phyloP scores from a whole-genome alignment of 2,797 vertebrate species.

The Melanotaenia boesemani region DNA sequence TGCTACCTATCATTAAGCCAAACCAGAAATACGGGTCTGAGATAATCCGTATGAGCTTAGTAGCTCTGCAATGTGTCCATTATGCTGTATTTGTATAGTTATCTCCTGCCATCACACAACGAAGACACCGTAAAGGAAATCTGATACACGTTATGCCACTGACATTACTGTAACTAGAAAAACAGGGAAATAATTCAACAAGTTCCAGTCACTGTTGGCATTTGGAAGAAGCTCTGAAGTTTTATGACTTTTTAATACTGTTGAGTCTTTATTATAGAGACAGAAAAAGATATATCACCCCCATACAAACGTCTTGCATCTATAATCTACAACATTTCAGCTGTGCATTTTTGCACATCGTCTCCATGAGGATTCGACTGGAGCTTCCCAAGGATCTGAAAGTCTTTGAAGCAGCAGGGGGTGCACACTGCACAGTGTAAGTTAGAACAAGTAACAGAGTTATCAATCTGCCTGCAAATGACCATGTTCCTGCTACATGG shows the following conservation, averaged over 20 bases:
- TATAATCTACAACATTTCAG: slow-evolving; percentile 4
- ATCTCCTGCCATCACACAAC: slow-evolving; percentile 50
- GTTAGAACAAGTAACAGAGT: slow-evolving; percentile 52
- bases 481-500: slow-evolving; percentile 53
- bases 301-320: slow-evolving; percentile 3
- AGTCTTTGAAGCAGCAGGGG: slow-evolving; percentile 71
- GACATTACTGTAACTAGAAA: neutral
- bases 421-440: slow-evolving; percentile 28
- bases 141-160: neutral
- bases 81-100: slow-evolving; percentile 54
- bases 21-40: slow-evolving; percentile 81
- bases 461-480: slow-evolving; percentile 67
- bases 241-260: neutral
- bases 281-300: neutral
- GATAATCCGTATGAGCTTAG: slow-evolving; percentile 60
- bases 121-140: slow-evolving; percentile 37
- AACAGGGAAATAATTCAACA: slow-evolving; percentile 4
- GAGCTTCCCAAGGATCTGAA: slow-evolving; percentile 54
- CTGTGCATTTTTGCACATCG: slow-evolving; percentile 38
- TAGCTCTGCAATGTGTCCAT: slow-evolving; percentile 51
- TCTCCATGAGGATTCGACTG: slow-evolving; percentile 56
- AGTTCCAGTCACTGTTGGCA: neutral
- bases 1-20: slow-evolving; percentile 69
- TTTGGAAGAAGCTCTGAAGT: neutral
- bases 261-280: slow-evolving; percentile 6